These are phyloP conservation scores for Pemphredon lugubris DNA, from an alignment of 2,888 invertebrate genomes.

Conservation along the genomic window DNA sequence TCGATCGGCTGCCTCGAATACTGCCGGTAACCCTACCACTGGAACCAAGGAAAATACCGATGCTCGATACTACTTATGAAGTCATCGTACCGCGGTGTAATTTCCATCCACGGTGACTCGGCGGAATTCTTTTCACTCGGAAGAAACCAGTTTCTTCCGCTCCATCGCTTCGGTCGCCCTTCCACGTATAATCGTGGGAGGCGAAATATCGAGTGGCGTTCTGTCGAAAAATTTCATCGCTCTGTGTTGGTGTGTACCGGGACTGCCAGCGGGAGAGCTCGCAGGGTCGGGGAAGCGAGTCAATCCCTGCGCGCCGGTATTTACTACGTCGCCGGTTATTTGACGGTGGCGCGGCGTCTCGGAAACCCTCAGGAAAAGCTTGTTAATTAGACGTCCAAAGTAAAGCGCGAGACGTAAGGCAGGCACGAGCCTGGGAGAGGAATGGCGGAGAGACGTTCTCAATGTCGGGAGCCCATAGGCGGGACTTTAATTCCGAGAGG, in stretches of 20 bases:
- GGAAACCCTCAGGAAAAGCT: constrained; percentile 53
- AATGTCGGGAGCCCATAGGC: constrained; percentile 49
- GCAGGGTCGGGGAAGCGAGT: background rate
- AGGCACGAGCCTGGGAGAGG: constrained; percentile 25
- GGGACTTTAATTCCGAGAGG: constrained; percentile 48
- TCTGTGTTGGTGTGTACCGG: background rate
- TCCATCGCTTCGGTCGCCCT: constrained; percentile 13
- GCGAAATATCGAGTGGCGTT: constrained; percentile 29
- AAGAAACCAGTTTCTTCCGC: constrained; percentile 60
- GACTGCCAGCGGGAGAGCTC: background rate
- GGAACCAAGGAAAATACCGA: constrained; percentile 10
- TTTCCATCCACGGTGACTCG: constrained; percentile 55
- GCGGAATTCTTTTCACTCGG: constrained; percentile 58
- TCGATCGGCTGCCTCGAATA: background rate
- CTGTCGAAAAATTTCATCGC: constrained; percentile 28
- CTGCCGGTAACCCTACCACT: background rate
- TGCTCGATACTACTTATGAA: constrained; percentile 52
- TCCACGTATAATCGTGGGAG: background rate
- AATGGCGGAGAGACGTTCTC: constrained; percentile 49
- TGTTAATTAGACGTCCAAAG: constrained; percentile 64
- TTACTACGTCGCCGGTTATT: constrained; percentile 37
- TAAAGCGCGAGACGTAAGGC: constrained; percentile 52
- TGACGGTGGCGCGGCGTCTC: constrained; percentile 37
- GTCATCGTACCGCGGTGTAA: constrained; percentile 47
- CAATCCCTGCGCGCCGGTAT: constrained; percentile 39